phyloP scores from a whole-genome alignment of 1,140 invertebrate genomes.

The Hetaerina americana region DNA sequence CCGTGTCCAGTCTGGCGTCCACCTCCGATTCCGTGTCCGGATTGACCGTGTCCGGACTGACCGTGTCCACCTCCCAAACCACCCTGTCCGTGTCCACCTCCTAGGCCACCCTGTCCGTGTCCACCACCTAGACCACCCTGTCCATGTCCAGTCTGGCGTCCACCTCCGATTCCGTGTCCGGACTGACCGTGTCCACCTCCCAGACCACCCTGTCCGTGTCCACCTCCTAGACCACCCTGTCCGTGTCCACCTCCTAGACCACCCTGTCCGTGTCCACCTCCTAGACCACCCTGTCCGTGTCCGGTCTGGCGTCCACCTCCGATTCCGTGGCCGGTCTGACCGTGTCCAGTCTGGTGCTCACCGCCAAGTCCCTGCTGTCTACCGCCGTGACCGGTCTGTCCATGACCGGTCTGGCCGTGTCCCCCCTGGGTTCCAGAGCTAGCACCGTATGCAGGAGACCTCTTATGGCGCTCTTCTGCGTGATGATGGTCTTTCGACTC shows the following conservation, averaged over 20 bases:
- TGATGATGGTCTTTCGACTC: not conserved
- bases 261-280: not conserved
- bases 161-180: not conserved
- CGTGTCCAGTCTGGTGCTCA: not conserved
- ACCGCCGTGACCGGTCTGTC: not conserved
- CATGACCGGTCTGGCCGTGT: not conserved
- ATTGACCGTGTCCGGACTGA: not conserved
- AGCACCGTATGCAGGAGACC: not conserved
- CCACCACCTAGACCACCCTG: not conserved
- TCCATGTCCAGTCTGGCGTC: not conserved
- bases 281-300: not conserved
- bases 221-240: not conserved
- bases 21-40: not conserved
- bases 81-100: too few relatives aligned
- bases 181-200: not conserved
- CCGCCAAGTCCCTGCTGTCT: too few relatives aligned
- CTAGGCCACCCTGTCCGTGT: not conserved
- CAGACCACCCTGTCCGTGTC: not conserved
- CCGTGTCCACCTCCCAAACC: not conserved
- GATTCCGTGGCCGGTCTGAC: not conserved
- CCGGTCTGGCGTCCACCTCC: not conserved
- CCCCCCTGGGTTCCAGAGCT: not conserved
- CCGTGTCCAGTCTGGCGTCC: not conserved
- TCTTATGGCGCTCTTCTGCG: not conserved
- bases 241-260: not conserved